phyloP scores from a whole-genome alignment of 2,797 vertebrate species.

The Channallabes apus region DNA sequence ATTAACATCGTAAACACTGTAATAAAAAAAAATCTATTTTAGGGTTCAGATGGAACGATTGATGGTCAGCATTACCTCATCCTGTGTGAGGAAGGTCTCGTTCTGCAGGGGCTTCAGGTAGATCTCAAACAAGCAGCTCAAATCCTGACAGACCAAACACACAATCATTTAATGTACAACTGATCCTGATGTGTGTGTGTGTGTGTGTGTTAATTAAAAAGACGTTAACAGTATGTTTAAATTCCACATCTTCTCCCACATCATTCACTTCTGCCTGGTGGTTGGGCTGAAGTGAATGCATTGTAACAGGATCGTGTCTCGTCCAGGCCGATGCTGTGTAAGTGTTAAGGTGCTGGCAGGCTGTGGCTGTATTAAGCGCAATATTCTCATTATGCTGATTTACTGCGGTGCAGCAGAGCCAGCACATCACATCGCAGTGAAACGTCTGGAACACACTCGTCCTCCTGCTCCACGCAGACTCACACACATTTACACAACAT shows the following conservation, averaged over 20 bases:
- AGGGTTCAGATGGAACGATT: background rate
- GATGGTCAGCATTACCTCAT: conserved; percentile 79
- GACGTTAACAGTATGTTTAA: background rate
- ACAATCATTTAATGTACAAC: background rate
- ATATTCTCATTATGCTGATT: conserved; percentile 77
- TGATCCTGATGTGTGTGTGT: background rate
- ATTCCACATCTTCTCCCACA: background rate
- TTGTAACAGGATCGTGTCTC: background rate
- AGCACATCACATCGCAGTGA: conserved; percentile 54
- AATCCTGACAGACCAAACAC: conserved; percentile 75
- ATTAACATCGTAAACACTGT: background rate
- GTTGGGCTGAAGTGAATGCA: background rate
- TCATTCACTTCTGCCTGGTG: background rate
- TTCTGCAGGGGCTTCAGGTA: conserved; percentile 95
- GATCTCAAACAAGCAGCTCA: conserved; percentile 90
- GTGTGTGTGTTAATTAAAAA: background rate
- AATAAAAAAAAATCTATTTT: background rate
- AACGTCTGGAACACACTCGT: conserved; percentile 41
- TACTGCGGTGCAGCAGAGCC: conserved; percentile 58
- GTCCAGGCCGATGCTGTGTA: background rate
- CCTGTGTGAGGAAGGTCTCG: conserved; percentile 92
- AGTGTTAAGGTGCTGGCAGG: conserved; percentile 62
- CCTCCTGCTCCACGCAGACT: conserved; percentile 1
- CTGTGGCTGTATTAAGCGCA: conserved; percentile 62
- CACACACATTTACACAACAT: background rate